A percentile compares a stretch with the other conserved stretches of the same genome.
Conservation (phyloP, 2,113 vertebrate genomes). For the Rostratula benghalensis region DNA sequence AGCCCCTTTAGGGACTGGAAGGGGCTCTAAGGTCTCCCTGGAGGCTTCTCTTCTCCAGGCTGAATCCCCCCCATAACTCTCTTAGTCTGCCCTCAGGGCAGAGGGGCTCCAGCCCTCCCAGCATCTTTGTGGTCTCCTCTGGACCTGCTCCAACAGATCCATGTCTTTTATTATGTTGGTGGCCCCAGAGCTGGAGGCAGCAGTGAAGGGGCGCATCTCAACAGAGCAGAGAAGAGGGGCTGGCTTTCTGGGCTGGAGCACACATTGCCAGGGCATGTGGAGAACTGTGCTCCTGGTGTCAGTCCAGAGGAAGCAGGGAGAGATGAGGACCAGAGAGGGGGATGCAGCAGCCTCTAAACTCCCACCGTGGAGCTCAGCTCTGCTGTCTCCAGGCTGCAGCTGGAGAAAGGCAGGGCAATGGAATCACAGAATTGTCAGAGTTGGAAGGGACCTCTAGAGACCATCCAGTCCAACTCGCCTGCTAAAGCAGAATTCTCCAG, state of each 20-base stretch:
- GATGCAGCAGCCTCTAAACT: background rate
- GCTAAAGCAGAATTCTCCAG: too few species aligned
- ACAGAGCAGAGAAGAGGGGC: background rate
- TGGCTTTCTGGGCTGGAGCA: background rate
- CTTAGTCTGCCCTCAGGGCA: background rate
- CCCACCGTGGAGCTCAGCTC: background rate
- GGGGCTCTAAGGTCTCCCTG: background rate
- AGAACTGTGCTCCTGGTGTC: background rate
- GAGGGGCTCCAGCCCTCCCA: background rate
- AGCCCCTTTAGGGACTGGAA: background rate
- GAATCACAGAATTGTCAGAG: too few species aligned
- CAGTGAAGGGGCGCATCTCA: background rate
- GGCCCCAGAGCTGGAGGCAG: background rate
- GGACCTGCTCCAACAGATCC: background rate
- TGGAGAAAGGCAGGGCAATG: background rate
- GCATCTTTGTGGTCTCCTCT: background rate
- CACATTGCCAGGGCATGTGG: background rate
- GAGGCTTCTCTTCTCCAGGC: background rate
- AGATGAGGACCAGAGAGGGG: fast-evolving
- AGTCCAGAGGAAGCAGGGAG: background rate
- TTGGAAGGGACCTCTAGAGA: too few species aligned
- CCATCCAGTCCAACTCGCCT: too few species aligned
- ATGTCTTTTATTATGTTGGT: background rate
- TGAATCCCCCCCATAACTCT: background rate
- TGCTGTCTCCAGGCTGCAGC: background rate